Evolutionary conservation across 2,888 invertebrate species (phyloP), one percentile per base, ranked within the genome.

Genomic region (Cerastis leucographa): DNA sequence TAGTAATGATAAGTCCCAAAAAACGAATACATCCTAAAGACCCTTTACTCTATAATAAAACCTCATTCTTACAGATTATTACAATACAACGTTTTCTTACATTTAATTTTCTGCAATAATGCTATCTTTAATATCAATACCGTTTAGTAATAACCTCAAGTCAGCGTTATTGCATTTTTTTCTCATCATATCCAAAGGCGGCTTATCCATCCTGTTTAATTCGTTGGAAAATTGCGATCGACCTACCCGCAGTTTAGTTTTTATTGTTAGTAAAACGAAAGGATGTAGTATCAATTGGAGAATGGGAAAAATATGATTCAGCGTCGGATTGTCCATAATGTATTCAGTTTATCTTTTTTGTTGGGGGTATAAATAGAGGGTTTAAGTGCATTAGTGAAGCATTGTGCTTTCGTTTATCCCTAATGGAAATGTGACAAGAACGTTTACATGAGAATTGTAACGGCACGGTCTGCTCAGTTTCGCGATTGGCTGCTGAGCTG

Each of bases 181-280:
- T 93, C 89, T 12, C 90, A 77, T 87, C 90, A 89, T 90, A 87
- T 82, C 86, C 85, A 87, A 90, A 89, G 81, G 84, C 87, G 84
- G 94, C 89, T 94, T 92, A 95, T 94, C 95, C 91, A 69, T 69
- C 85, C 81, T 90, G 95, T 89, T 92, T 93, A 95, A 95, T 95
- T 94, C 89, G 83, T 88, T 88, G 95, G 95, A 95, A 95, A 95
- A 95, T 95, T 94, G 94, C 92, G 87, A 92, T 91, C 87, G 88
- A 90, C 87, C 76, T 80, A 85, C 69, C 82, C 79, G 87, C 76
- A 74, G 66, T 85, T 81, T 82, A 76, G 80, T 86, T 88, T 90
- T 89, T 88, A 87, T 86, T 88, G 84, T 87, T 80, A 83, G 66
- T 80, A 76, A 80, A 35, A 78, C 56, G 73, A 78, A 71, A 62